phyloP scores from a whole-genome alignment of 2,113 vertebrate genomes.

The Talpa occidentalis region DNA sequence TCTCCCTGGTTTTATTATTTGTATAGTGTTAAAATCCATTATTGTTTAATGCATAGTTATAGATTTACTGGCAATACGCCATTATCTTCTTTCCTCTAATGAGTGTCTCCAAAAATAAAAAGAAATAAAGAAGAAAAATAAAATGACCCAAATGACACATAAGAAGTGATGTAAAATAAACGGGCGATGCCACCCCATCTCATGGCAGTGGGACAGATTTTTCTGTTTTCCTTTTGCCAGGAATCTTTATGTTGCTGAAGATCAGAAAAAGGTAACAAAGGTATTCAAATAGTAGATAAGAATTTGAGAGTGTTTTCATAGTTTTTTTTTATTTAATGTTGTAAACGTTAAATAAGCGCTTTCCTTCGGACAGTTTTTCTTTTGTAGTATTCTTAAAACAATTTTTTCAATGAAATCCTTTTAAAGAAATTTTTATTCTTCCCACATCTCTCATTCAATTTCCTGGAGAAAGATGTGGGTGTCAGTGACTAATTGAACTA shows the following conservation, averaged over 20 bases:
- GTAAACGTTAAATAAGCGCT: background rate
- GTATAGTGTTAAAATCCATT: background rate
- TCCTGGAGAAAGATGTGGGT: background rate
- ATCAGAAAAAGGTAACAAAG: constrained; percentile 19
- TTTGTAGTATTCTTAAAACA: background rate
- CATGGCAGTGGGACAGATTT: background rate
- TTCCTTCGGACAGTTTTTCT: background rate
- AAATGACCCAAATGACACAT: background rate
- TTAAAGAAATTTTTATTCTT: background rate
- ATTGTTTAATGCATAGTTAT: background rate
- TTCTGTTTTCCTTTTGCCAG: background rate
- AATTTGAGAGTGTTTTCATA: too few relatives aligned
- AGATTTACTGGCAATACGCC: background rate
- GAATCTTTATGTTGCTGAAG: background rate
- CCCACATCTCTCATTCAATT: background rate
- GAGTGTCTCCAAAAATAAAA: background rate
- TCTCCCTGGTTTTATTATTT: background rate
- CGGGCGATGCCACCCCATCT: background rate
- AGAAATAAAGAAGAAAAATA: background rate
- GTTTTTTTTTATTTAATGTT: too few relatives aligned
- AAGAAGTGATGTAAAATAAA: background rate
- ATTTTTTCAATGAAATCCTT: background rate
- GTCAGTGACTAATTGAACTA: background rate
- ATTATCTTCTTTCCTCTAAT: background rate
- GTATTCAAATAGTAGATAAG: background rate